phyloP scores from a whole-genome alignment of 1,140 invertebrate genomes.

The Anoplolepis gracilipes region DNA sequence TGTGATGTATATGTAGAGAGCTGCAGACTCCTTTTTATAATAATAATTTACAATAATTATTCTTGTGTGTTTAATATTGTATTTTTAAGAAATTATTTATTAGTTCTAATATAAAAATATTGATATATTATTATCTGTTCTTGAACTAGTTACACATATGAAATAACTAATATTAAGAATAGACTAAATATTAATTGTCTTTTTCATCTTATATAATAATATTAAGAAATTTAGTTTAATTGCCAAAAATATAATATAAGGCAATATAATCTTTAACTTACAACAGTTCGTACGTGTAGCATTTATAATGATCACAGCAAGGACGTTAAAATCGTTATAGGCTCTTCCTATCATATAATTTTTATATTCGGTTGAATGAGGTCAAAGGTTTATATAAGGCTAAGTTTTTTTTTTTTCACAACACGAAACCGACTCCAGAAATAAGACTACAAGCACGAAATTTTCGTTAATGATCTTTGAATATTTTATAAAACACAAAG shows the following conservation, averaged over 20 bases:
- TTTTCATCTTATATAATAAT: background rate
- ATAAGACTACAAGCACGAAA: slow-evolving; percentile 2
- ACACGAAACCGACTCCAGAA: slow-evolving; percentile 24
- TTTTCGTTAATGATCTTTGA: slow-evolving; percentile 12
- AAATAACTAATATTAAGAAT: background rate
- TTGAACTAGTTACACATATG: background rate
- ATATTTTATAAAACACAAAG: background rate
- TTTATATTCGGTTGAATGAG: background rate
- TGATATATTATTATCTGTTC: background rate
- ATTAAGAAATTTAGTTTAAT: background rate
- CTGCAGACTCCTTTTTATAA: background rate
- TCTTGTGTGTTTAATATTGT: background rate
- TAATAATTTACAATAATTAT: slow-evolving; percentile 1
- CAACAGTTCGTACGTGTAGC: background rate
- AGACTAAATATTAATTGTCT: background rate
- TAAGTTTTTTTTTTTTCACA: background rate
- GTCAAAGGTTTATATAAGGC: slow-evolving; percentile 42
- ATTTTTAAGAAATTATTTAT: background rate
- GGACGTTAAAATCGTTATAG: background rate
- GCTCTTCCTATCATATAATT: background rate
- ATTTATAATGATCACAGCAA: background rate
- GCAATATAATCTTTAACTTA: slow-evolving; percentile 13
- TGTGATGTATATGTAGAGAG: background rate
- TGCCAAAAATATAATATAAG: background rate
- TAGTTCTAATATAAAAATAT: background rate